These are phyloP conservation scores for Hipparchia semele DNA, from an alignment of 2,888 invertebrate species.

Conservation along the genomic window DNA sequence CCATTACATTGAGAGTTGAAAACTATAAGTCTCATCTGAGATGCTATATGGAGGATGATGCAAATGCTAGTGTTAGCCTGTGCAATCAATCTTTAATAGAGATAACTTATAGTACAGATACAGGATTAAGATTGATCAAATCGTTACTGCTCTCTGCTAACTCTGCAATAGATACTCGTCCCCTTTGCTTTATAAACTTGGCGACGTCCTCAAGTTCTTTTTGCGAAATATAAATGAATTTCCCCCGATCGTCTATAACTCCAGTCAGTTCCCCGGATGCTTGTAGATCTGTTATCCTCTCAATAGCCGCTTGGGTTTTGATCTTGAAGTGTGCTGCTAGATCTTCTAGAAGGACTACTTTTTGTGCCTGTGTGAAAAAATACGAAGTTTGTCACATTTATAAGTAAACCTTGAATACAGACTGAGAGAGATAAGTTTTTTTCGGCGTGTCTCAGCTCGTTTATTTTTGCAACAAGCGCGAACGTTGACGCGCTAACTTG, in stretches of 20 bases:
- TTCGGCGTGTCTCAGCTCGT: too few species aligned
- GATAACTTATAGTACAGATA: conserved; percentile 54
- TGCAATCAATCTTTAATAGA: neutral
- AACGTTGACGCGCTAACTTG: too few species aligned
- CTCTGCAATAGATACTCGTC: conserved; percentile 96
- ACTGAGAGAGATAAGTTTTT: too few species aligned
- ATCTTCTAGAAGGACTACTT: conserved; percentile 97
- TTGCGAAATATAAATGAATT: conserved; percentile 98
- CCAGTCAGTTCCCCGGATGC: conserved; percentile 93
- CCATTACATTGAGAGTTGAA: too few species aligned
- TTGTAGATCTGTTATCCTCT: conserved; percentile 93
- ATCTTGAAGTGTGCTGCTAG: conserved; percentile 95
- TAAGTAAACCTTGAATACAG: too few species aligned
- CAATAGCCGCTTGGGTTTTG: conserved; percentile 94
- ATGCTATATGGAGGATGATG: too few species aligned
- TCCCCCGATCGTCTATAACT: conserved; percentile 99
- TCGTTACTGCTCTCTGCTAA: conserved; percentile 97
- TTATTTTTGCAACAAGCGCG: too few species aligned
- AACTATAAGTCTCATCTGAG: too few species aligned
- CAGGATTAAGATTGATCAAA: conserved; percentile 91
- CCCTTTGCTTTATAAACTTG: conserved; percentile 97
- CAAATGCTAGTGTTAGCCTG: too few species aligned
- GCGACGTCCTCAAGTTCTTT: conserved; percentile 96
- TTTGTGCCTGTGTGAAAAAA: conserved; percentile 84
- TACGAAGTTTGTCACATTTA: too few species aligned